phyloP scores from a whole-genome alignment of 2,888 invertebrate genomes.

The Parnassius apollo region DNA sequence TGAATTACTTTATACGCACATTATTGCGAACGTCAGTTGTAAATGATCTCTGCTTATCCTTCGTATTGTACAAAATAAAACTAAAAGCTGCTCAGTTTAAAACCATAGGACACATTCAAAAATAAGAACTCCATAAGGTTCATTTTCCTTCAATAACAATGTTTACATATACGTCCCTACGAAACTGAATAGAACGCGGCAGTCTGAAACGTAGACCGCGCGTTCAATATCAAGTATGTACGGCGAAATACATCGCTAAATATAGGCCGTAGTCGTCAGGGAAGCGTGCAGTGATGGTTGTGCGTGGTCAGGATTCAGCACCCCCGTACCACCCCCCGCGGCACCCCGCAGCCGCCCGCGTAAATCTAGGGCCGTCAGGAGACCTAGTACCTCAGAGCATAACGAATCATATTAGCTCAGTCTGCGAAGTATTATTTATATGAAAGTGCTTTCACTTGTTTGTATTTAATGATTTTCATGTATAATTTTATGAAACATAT shows the following conservation, averaged over 20 bases:
- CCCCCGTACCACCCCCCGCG: constrained; percentile 41
- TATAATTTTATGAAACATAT: too few relatives aligned
- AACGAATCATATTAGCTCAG: constrained; percentile 33
- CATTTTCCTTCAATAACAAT: constrained; percentile 15
- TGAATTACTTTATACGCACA: too few relatives aligned
- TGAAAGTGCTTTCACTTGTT: constrained; percentile 26
- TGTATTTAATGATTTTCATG: background rate
- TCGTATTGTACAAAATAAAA: too few relatives aligned
- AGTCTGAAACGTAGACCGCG: constrained; percentile 34
- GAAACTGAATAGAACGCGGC: constrained; percentile 22
- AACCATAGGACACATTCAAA: constrained; percentile 13
- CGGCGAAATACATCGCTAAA: constrained; percentile 69
- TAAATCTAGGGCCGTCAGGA: constrained; percentile 39
- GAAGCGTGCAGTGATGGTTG: constrained; percentile 57
- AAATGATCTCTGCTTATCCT: too few relatives aligned
- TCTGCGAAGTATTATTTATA: constrained; percentile 14
- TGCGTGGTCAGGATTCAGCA: constrained; percentile 71
- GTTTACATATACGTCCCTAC: constrained; percentile 22
- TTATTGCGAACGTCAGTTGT: too few relatives aligned
- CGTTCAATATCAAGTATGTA: constrained; percentile 38
- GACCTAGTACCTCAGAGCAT: constrained; percentile 51
- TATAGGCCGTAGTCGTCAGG: constrained; percentile 57
- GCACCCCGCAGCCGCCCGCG: constrained; percentile 30
- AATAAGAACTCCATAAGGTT: constrained; percentile 18
- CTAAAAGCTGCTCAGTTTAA: background rate